Base-by-base conservation (phyloP, 2,113 vertebrate genomes). In the Hippocampus zosterae region DNA sequence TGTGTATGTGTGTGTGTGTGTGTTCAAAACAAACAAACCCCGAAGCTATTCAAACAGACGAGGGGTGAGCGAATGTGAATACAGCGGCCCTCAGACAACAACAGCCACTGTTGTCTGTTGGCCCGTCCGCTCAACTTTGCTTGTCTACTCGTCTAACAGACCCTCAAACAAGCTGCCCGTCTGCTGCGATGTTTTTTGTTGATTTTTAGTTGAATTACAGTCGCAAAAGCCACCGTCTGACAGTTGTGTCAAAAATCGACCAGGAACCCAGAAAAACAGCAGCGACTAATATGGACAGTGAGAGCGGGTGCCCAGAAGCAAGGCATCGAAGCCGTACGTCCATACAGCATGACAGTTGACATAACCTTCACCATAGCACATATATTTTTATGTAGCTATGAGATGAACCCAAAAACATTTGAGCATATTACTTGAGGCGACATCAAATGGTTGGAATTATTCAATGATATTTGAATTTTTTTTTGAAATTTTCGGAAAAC, bases 11-110 rank as follows among this genome's bases (percentile, higher is more conserved):
- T 52, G 16, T 50, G 6, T 50, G 41, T 37, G 71, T 83, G 85
- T 88, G 84, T 87, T 85, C 88, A 91, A 89, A 92, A 92, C 88
- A 90, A 91, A 89, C 84, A 88, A 81, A 80, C 82, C 78, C 87
- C 61, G 61, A 65, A 82, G 84, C 81, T 75, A 84, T 85, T 86
- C 84, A 79, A 87, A 88, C 74, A 82, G 73, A 75, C 57, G 70
- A 82, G 77, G 59, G 78, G 75, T 23, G 29, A 76, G 67, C 55
- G 82, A 84, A 84, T 82, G 75, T 84, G 81, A 88, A 85, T 79
- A 68, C 73, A 74, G 79, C 69, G 66, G 72, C 21, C 66, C 71
- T 81, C 75, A 81, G 81, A 86, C 78, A 81, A 79, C 71, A 85
- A 82, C 76, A 74, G 84, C 77, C 71, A 74, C 85, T 66, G 84